These are phyloP conservation scores for Trichopoda pennipes DNA, from an alignment of 2,888 invertebrate genomes.

Conservation along the genomic window DNA sequence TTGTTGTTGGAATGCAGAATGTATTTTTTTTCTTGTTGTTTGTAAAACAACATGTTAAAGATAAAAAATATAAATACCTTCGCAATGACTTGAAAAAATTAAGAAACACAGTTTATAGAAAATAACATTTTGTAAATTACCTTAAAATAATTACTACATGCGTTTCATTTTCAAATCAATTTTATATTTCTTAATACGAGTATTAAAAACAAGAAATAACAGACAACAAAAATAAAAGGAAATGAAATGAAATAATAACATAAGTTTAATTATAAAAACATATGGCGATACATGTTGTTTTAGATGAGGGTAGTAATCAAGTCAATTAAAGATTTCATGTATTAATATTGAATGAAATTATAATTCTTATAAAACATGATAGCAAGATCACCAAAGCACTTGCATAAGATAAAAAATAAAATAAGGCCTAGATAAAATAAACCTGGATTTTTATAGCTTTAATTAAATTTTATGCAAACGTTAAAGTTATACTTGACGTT, in stretches of 20 bases:
- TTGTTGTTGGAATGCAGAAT: constrained; percentile 14
- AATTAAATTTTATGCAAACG: too few relatives aligned
- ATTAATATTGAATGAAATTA: too few relatives aligned
- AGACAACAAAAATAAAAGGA: too few relatives aligned
- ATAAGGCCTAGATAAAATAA: too few relatives aligned
- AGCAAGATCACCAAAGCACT: too few relatives aligned
- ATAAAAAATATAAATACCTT: neutral
- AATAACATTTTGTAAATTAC: constrained; percentile 45
- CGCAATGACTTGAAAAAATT: neutral
- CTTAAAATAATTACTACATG: constrained; percentile 33
- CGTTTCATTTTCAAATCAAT: constrained; percentile 47
- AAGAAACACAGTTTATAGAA: constrained; percentile 18
- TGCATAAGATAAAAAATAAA: too few relatives aligned
- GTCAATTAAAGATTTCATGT: constrained; percentile 15
- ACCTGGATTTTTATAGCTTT: too few relatives aligned
- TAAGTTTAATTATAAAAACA: constrained; percentile 60
- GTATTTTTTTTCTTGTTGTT: constrained; percentile 2
- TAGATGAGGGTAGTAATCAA: constrained; percentile 2
- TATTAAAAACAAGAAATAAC: constrained; percentile 26
- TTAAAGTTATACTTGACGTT: too few relatives aligned
- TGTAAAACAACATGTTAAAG: neutral
- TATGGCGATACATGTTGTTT: constrained; percentile 40
- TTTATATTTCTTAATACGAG: constrained; percentile 30
- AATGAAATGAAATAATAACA: constrained; percentile 33
- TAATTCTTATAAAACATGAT: too few relatives aligned